A percentile compares a stretch with the other conserved stretches of the same genome.
Evolutionary conservation across 2,888 invertebrate species (phyloP).

Genomic region (Agrotis clavis): DNA sequence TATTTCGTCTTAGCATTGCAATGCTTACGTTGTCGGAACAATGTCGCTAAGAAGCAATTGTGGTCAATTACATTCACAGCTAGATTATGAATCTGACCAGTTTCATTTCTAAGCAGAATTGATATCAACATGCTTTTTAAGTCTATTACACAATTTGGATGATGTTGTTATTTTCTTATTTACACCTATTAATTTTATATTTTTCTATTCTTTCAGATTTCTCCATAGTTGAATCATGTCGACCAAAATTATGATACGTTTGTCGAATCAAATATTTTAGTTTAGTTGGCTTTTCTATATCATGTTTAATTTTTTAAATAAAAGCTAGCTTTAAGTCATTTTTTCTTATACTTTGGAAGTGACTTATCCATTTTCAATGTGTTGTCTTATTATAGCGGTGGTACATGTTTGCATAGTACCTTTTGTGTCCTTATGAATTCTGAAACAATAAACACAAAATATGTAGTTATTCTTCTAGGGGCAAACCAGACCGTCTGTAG

Average conservation of each 20-base stretch:
- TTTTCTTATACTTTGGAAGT: neutral
- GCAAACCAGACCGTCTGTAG: too few species aligned
- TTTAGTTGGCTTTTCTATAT: slow-evolving; percentile 15
- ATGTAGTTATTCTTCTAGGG: too few species aligned
- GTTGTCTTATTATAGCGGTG: slow-evolving; percentile 65
- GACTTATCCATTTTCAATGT: neutral
- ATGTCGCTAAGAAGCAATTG: too few species aligned
- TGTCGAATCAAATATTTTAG: neutral
- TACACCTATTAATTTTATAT: neutral
- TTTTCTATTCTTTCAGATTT: slow-evolving; percentile 77
- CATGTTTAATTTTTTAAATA: slow-evolving; percentile 14
- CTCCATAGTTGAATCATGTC: slow-evolving; percentile 73
- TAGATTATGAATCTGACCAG: too few species aligned
- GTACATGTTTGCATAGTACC: slow-evolving; percentile 74
- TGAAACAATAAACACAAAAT: slow-evolving; percentile 62
- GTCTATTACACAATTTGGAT: too few species aligned
- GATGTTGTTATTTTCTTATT: too few species aligned
- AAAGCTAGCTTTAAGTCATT: slow-evolving; percentile 1
- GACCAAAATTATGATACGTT: slow-evolving; percentile 59
- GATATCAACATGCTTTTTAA: too few species aligned
- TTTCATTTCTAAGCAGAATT: too few species aligned
- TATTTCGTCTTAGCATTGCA: too few species aligned
- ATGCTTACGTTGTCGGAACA: too few species aligned
- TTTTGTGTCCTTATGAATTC: slow-evolving; percentile 71
- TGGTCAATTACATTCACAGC: too few species aligned